Conservation (phyloP, 2,888 invertebrate species). For the Pollenia amentaria region DNA sequence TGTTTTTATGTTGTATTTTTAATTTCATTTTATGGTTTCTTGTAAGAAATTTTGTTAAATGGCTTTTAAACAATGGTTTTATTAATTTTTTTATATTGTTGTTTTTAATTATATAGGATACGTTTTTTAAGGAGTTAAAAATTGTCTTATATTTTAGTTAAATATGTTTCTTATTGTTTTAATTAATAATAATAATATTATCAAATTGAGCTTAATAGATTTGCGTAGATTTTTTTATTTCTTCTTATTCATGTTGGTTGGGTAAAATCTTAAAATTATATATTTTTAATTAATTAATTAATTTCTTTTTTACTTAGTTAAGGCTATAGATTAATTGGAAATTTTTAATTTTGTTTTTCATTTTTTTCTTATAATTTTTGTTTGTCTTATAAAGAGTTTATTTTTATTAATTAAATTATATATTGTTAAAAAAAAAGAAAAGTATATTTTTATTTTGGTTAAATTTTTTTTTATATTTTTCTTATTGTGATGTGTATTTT, state of each 20-base stretch:
- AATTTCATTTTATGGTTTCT: conserved; percentile 66
- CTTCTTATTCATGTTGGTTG: conserved; percentile 43
- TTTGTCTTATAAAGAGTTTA: conserved; percentile 57
- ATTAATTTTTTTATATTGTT: conserved; percentile 41
- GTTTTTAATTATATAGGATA: conserved; percentile 67
- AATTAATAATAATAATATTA: conserved; percentile 69
- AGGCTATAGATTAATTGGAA: conserved; percentile 72
- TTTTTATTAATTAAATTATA: conserved; percentile 61
- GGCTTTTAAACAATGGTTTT: conserved; percentile 71
- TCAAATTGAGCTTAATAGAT: conserved; percentile 74
- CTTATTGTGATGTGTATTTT: conserved; percentile 74
- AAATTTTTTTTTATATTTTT: conserved; percentile 58
- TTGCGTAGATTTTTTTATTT: conserved; percentile 61
- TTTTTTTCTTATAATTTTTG: conserved; percentile 61
- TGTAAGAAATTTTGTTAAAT: conserved; percentile 71
- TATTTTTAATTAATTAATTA: conserved; percentile 65
- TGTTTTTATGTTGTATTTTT: conserved; percentile 40
- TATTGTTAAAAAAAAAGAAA: conserved; percentile 37
- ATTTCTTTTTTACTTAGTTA: conserved; percentile 78
- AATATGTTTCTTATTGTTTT: conserved; percentile 60
- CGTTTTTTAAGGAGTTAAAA: conserved; percentile 74
- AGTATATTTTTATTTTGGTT: conserved; percentile 38
- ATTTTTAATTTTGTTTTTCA: conserved; percentile 45
- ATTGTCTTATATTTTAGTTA: conserved; percentile 49
- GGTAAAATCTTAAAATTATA: conserved; percentile 73